Evolutionary conservation across 92 coral and sea anemone genomes (phyloP).

Genomic region (Bergia sp.): DNA sequence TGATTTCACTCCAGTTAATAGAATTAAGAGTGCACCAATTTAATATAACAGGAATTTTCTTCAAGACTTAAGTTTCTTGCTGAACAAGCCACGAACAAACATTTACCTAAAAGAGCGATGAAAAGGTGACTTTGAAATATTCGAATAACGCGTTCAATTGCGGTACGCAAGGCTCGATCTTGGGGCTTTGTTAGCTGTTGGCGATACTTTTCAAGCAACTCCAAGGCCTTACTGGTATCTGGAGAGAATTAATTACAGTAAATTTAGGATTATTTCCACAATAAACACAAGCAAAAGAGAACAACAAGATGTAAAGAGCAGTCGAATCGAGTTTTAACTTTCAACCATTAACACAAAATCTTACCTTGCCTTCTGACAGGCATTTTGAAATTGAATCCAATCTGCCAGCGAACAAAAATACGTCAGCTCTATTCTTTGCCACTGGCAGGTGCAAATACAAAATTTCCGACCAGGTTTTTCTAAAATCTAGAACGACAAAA

Average conservation of each 20-base stretch:
- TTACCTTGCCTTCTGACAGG: constrained; percentile 98
- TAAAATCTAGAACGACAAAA: constrained; percentile 18
- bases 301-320: constrained; percentile 34
- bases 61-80: constrained; percentile 2
- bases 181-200: constrained; percentile 96
- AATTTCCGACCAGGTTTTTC: constrained; percentile 23
- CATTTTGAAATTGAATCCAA: constrained; percentile 71
- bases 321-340: constrained; percentile 26
- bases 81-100: constrained; percentile 5
- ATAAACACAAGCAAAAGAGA: constrained; percentile 30
- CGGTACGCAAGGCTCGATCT: constrained; percentile 91
- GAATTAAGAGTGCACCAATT: not conserved
- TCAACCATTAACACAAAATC: constrained; percentile 34
- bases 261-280: constrained; percentile 38
- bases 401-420: constrained; percentile 2
- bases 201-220: constrained; percentile 90
- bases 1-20: not conserved
- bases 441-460: constrained; percentile 8
- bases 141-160: constrained; percentile 97
- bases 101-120: constrained; percentile 90
- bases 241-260: constrained; percentile 39
- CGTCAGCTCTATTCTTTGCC: not conserved
- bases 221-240: constrained; percentile 93
- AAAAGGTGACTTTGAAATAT: constrained; percentile 96
- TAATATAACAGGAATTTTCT: constrained; percentile 7